Percentiles rank a stretch among this genome's conserved stretches.
Evolutionary conservation across 2,113 vertebrate species (phyloP).

Genomic region (Psilopsiagon aurifrons): DNA sequence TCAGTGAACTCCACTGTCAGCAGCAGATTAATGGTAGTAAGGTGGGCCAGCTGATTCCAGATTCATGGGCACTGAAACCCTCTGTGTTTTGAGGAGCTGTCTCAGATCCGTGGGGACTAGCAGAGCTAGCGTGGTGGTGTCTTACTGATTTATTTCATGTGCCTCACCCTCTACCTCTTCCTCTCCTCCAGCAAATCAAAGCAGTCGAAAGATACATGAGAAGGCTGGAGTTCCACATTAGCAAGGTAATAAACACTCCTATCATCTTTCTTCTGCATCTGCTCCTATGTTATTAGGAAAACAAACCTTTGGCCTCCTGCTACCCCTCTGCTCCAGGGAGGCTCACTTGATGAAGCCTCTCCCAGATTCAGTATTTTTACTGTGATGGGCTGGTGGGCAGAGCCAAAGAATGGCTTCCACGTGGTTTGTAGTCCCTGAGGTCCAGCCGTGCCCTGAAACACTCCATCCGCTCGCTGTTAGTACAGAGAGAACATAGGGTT

Average conservation of each 20-base stretch:
- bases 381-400: accelerated
- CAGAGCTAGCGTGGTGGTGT: neutral
- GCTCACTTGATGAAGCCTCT: neutral
- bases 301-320: neutral
- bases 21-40: neutral
- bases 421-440: neutral
- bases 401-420: neutral
- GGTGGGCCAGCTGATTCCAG: neutral
- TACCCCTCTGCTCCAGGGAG: neutral
- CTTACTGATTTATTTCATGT: neutral
- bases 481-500: neutral
- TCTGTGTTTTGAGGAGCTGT: neutral
- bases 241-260: constrained; percentile 85
- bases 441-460: neutral
- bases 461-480: neutral
- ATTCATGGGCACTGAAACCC: neutral
- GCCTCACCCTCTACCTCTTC: constrained; percentile 30
- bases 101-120: neutral
- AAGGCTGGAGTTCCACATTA: constrained; percentile 97
- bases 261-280: constrained; percentile 3
- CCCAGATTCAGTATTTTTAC: neutral
- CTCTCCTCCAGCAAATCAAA: constrained; percentile 94
- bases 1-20: neutral
- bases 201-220: constrained; percentile 93
- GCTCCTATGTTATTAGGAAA: constrained; percentile 7